Evolutionary conservation across 1,140 invertebrate genomes (phyloP), one percentile per base, ranked within the genome.

Genomic region (Eubasilissa regina): DNA sequence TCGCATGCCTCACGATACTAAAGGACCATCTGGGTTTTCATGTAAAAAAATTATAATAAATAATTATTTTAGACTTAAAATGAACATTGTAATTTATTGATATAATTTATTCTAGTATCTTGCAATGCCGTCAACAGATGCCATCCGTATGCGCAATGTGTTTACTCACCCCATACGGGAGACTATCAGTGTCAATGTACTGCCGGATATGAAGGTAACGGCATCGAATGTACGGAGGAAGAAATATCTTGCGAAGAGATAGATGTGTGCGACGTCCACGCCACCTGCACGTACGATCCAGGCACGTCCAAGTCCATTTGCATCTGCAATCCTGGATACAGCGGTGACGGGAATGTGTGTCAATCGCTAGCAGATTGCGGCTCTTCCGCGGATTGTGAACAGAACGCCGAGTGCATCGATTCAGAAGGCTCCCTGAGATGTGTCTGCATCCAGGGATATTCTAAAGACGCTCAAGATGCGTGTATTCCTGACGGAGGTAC

Each of bases 351-450:
- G 55, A 91, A 90, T 66, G 87, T 87, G 0, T 97, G 95, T 85
- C 88, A 87, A 79, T 85, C 90, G 58, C 80, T 89, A 83, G 92
- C 92, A 13, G 92, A 93, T 81, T 97, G 96, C 85, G 91, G 86
- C 15, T 89, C 90, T 25, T 90, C 92, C 70, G 87, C 91, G 0
- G 92, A 96, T 44, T 98, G 97, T 84, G 91, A 93, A 79, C 87
- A 89, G 17, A 93, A 96, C 83, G 95, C 95, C 15, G 91, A 93
- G 78, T 98, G 97, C 85, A 85, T 90, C 15, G 98, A 97, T 85
- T 85, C 90, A 11, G 93, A 92, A 70, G 91, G 94, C 81, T 81
- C 87, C 0, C 86, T 89, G 17, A 89, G 92, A 80, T 95, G 96
- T 87, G 83, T 91, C 84, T 87, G 91, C 90, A 75, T 98, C 93